Conservation (phyloP, 2,888 invertebrate genomes). For the Capitulum mitella region DNA sequence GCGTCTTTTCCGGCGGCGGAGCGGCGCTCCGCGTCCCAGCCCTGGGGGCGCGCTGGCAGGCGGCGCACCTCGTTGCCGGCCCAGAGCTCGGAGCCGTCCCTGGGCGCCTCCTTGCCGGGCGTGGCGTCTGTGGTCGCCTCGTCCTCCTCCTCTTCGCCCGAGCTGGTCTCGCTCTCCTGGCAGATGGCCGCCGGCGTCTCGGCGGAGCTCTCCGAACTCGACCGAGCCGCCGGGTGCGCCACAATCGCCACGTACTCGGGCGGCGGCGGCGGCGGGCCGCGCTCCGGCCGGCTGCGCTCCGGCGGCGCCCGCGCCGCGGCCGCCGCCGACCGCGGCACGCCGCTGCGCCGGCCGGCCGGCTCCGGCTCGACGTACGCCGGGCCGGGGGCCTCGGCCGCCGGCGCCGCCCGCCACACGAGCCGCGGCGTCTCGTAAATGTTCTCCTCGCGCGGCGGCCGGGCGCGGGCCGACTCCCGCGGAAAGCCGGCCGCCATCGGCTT, state of each 20-base stretch:
- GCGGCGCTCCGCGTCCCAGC: no score
- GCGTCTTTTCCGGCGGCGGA: no score
- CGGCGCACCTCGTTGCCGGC: constrained; percentile 25
- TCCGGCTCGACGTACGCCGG: neutral
- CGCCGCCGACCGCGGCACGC: neutral
- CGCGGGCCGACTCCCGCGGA: neutral
- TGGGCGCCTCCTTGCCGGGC: neutral
- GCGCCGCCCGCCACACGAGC: neutral
- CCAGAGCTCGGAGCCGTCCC: constrained; percentile 6
- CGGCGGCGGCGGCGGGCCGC: neutral
- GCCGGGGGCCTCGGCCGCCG: neutral
- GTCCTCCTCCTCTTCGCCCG: neutral
- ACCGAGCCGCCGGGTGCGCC: no score
- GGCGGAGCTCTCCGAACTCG: neutral
- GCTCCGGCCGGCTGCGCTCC: neutral
- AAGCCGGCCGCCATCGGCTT: neutral
- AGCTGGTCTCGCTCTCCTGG: constrained; percentile 23
- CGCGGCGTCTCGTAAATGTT: constrained; percentile 20
- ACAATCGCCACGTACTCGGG: neutral
- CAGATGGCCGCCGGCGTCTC: constrained; percentile 2
- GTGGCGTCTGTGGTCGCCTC: neutral
- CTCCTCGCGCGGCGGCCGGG: neutral
- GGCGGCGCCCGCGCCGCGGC: neutral
- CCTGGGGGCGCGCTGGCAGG: neutral
- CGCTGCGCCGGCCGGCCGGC: neutral